Evolutionary conservation across 1,140 invertebrate genomes (phyloP).

Genomic region (Pararge aegeria): DNA sequence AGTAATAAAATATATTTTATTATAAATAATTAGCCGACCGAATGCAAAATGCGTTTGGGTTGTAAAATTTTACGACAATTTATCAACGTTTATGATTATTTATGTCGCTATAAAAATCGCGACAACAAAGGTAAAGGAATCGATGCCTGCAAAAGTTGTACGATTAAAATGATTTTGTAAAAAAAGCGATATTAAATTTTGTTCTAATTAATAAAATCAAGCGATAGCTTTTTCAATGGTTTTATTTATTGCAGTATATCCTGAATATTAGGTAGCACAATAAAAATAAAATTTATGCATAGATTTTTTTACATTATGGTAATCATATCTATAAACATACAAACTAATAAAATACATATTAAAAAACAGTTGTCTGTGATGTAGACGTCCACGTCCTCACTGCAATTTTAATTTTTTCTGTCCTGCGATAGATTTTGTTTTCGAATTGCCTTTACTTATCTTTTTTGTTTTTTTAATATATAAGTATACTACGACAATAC

Average conservation of each 20-base stretch:
- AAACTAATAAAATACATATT: no score
- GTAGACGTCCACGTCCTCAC: no score
- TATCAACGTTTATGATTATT: conserved; percentile 8
- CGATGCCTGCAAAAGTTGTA: not conserved
- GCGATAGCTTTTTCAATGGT: not conserved
- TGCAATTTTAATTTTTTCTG: no score
- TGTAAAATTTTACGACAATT: conserved; percentile 14
- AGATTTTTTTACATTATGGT: no score
- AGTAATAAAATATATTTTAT: conserved; percentile 16
- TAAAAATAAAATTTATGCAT: not conserved
- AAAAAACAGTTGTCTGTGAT: no score
- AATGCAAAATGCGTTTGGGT: not conserved
- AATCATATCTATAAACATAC: no score
- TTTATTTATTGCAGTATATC: not conserved
- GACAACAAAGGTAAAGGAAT: not conserved
- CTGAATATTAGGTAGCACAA: not conserved
- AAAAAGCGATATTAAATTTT: not conserved
- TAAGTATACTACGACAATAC: no score
- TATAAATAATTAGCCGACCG: conserved; percentile 5
- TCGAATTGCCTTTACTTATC: no score
- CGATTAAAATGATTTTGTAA: not conserved
- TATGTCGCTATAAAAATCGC: conserved; percentile 1
- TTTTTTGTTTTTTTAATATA: no score
- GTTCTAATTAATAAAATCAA: not conserved
- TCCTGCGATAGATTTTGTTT: no score